These are phyloP conservation scores for Ectobius pallidus DNA, from an alignment of 2,888 invertebrate genomes.

Conservation along the genomic window DNA sequence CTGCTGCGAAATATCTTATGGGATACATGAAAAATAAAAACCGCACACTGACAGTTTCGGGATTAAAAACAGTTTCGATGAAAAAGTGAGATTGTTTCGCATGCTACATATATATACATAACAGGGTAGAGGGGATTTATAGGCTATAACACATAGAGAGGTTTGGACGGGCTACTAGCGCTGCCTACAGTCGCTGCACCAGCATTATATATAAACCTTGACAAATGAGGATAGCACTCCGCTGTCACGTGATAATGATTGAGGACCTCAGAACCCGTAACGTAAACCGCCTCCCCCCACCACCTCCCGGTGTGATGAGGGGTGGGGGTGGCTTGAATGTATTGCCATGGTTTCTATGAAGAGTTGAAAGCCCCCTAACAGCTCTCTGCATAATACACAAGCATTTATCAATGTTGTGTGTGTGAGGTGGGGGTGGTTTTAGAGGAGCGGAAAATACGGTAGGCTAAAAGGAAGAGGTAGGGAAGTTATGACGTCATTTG, in stretches of 20 bases:
- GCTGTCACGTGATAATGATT: constrained; percentile 45
- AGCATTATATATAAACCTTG: constrained; percentile 40
- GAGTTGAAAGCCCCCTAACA: constrained; percentile 41
- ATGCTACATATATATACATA: constrained; percentile 17
- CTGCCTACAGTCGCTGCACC: constrained; percentile 23
- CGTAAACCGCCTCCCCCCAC: constrained; percentile 24
- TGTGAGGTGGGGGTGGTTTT: neutral
- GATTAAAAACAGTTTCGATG: constrained; percentile 42
- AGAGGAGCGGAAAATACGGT: neutral
- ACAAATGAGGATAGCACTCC: constrained; percentile 43
- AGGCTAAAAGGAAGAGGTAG: neutral
- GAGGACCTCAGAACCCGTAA: constrained; percentile 39
- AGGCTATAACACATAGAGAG: constrained; percentile 21
- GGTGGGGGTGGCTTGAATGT: constrained; percentile 20
- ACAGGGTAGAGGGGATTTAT: neutral
- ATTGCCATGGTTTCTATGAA: constrained; percentile 38
- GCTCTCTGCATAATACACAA: constrained; percentile 34
- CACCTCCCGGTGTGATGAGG: constrained; percentile 1
- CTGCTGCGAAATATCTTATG: constrained; percentile 37
- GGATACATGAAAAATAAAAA: constrained; percentile 41
- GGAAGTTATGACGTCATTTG: constrained; percentile 22
- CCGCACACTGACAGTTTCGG: constrained; percentile 39
- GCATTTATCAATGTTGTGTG: constrained; percentile 38
- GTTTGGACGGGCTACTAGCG: too few relatives aligned
- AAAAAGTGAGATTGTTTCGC: constrained; percentile 40